A percentile compares a stretch with the other conserved stretches of the same genome.
phyloP scores from a whole-genome alignment of 2,888 invertebrate species.

The Nomada fucata region DNA sequence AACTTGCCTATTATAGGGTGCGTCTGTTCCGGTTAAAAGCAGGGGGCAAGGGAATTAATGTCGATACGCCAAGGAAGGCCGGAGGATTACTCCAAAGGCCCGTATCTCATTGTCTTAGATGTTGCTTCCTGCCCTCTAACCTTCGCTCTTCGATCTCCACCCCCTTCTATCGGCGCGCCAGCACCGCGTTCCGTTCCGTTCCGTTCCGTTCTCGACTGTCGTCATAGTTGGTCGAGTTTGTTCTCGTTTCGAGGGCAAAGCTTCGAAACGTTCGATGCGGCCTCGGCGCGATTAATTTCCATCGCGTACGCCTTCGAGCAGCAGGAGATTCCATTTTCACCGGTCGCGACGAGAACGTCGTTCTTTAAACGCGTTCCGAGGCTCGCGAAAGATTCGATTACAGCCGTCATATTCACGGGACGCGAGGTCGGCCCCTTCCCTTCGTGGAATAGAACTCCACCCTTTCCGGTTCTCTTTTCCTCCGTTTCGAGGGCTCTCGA shows the following conservation, averaged over 20 bases:
- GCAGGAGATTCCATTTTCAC: background rate
- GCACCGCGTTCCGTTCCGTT: background rate
- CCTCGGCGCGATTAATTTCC: conserved; percentile 31
- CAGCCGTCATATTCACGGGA: conserved; percentile 1
- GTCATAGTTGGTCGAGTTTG: conserved; percentile 58
- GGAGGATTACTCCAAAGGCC: conserved; percentile 82
- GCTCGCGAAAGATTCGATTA: conserved; percentile 29
- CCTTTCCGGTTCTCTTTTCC: conserved; percentile 33
- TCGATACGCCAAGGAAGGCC: conserved; percentile 83
- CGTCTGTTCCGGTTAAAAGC: conserved; percentile 84
- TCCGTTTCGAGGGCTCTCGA: conserved; percentile 43
- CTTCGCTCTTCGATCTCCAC: conserved; percentile 38
- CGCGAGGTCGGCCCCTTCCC: background rate
- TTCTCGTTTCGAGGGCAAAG: background rate
- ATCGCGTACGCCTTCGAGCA: background rate
- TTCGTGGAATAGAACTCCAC: conserved; percentile 1
- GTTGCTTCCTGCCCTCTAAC: conserved; percentile 66
- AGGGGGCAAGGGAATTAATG: conserved; percentile 83
- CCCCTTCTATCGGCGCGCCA: background rate
- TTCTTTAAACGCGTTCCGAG: background rate
- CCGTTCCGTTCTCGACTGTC: conserved; percentile 29
- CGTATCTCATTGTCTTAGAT: conserved; percentile 79
- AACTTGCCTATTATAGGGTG: conserved; percentile 85
- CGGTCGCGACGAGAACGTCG: background rate
- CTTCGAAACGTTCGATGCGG: conserved; percentile 1